Evolutionary conservation across 64 coral and sea anemone genomes (phyloP), one percentile per base, ranked within the genome.

Genomic region (Pocillopora damicornis): DNA sequence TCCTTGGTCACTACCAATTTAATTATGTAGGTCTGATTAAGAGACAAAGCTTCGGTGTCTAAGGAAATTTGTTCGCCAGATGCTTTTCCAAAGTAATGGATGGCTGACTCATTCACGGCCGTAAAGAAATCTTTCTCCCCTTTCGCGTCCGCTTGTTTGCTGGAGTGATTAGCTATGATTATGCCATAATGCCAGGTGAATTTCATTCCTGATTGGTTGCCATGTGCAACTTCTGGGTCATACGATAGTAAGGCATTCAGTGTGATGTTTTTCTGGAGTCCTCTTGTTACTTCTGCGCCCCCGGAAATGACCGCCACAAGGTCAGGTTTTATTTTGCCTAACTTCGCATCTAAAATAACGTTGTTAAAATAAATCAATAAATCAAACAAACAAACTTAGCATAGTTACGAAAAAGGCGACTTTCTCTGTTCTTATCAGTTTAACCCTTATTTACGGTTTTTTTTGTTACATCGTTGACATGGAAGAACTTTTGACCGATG

Each of bases 151-250:
- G 7, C 42, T 51, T 78, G 37, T 35, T 35, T 18, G 37, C 14
- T 17, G 20, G 34, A 45, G 45, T 35, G 76, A 8, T 75, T 76
- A 56, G 35, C 58, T 36, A 3, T 76, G 0, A 75, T 76, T 11
- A 25, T 7, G 0, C 60, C 75, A 23, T 60, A 91, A 34, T 25
- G 20, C 89, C 89, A 91, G 42, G 34, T 73, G 10, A 91, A 84
- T 17, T 37, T 91, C 25, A 91, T 85, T 0, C 72, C 71, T 18
- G 71, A 67, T 25, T 86, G n/a, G n/a, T 86, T 13, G 23, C 80
- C 81, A 11, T 59, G 80, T 71, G 80, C 89, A 76, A 91, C 60
- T n/a, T 77, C 80, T 15, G 89, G 89, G 73, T 91, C 89, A 51
- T 83, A 75, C 15, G 79, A 76, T 63, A 74, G 58, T 11, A 69